Evolutionary conservation across 92 coral and sea anemone genomes (phyloP), one percentile per base, ranked within the genome.

Genomic region (Anthopleura xanthogrammica): DNA sequence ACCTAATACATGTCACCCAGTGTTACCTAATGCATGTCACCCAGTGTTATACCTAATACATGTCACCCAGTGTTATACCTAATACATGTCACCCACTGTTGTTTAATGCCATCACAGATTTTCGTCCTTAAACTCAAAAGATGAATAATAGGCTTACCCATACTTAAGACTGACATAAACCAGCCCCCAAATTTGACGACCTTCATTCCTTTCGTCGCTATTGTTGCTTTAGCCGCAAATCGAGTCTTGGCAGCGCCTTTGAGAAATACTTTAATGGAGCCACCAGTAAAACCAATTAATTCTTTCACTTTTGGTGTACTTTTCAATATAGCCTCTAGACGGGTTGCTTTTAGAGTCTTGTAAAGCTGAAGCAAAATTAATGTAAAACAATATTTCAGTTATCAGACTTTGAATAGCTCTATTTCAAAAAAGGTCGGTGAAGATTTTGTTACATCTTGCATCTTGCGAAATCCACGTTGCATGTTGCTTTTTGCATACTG

Each of bases 111-210:
- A 5, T 1, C 54, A 50, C 7, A 6, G 5, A 10, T 58, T 14
- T 58, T 58, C 5, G 4, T 4, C n/a, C n/a, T 58, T 58, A 12
- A 58, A 7, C n/a, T 19, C 65, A 14, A 12, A 14, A 14, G 19
- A 7, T 41, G 10, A 0, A 13, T 20, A 24, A 41, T 3, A 19
- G 5, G 64, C 83, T 64, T 40, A 80, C 83, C 83, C 5, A 80
- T 80, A 17, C 76, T 42, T 1, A 80, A 43, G 19, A 64, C 41
- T 19, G 83, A 80, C 83, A 80, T 64, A 7, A 48, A 36, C 17
- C 52, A 52, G 12, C 83, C 83, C 1, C 75, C 83, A 41, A 12
- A 73, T 48, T 80, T 80, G 29, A 80, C 68, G 76, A 80, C 42
- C 42, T 80, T 80, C 83, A 80, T 64, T 36, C 74, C 83, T 66